Base-by-base conservation (phyloP, 2,113 vertebrate species). In the Mormyrus iriodes region DNA sequence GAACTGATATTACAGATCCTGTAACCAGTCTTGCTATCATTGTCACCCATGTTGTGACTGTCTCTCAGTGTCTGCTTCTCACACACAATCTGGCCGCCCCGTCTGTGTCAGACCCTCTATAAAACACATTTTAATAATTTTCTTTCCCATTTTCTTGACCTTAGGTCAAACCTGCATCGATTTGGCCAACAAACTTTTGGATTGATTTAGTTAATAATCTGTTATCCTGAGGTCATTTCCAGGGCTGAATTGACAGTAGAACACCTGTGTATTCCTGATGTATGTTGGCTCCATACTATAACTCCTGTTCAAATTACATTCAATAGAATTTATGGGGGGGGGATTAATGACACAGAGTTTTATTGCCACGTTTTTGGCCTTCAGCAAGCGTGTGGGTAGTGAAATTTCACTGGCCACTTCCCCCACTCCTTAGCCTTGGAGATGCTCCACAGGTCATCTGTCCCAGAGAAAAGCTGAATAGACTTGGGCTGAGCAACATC, bases 181-280 rank as follows among this genome's bases (percentile, higher is more conserved):
- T 79, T 42, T 13, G 73, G 73, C 73, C 7, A 42, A 42, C 15
- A 6, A 35, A 17, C 73, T 79, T 42, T 35, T 79, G 73, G 13
- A 79, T 42, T 79, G 73, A 31, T 69, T 79, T 79, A 79, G 73
- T 79, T 21, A 79, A 69, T 69, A 69, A 79, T 79, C 73, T 79
- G 35, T 42, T 42, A 39, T 19, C 73, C 35, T 79, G 35, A 79
- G 73, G 73, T 79, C 35, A 79, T 35, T 79, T 79, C 61, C 61
- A 79, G 73, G 73, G 73, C 73, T 39, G 73, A 79, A 13, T 35
- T 7, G 31, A 79, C 73, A 42, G 35, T 79, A 79, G 73, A 42
- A 42, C 31, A 79, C 35, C 31, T 39, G 15, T 76, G 35, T 39
- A 31, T 19, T 21, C 35, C 19, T 39, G 73, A 79, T 35, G 17